A percentile compares a stretch with the other conserved stretches of the same genome.
Conservation (phyloP, 1,140 invertebrate genomes). For the Luehdorfia chinensis region DNA sequence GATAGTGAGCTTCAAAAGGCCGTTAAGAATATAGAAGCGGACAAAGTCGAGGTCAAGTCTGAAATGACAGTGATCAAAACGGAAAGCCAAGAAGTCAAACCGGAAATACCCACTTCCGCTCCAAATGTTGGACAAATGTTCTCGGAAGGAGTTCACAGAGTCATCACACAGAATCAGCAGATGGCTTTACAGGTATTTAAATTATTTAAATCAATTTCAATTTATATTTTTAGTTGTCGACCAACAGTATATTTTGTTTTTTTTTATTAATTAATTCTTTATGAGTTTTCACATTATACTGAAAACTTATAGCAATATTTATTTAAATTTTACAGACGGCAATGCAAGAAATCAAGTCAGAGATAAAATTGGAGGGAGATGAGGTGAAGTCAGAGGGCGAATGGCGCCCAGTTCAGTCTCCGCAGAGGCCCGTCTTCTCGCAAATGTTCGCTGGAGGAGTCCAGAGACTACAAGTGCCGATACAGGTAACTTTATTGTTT, state of each 20-base stretch:
- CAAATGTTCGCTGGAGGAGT: slow-evolving; percentile 44
- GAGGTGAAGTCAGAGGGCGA: slow-evolving; percentile 41
- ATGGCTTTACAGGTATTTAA: slow-evolving; percentile 49
- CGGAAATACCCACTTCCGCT: slow-evolving; percentile 25
- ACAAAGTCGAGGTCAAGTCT: slow-evolving; percentile 46
- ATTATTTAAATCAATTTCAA: neutral
- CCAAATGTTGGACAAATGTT: slow-evolving; percentile 38
- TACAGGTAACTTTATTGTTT: slow-evolving; percentile 31
- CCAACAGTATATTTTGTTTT: neutral
- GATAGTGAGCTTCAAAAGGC: slow-evolving; percentile 54
- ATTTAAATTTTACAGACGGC: slow-evolving; percentile 24
- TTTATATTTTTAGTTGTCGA: neutral
- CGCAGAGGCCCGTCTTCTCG: slow-evolving; percentile 39
- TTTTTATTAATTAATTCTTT: neutral
- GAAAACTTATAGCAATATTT: too few relatives aligned
- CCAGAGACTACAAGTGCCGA: slow-evolving; percentile 33
- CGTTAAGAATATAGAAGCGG: slow-evolving; percentile 50
- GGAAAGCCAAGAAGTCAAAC: slow-evolving; percentile 40
- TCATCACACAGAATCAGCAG: slow-evolving; percentile 52
- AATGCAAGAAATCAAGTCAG: slow-evolving; percentile 60
- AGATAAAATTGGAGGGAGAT: slow-evolving; percentile 55
- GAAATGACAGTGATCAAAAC: slow-evolving; percentile 47
- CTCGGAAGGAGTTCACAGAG: slow-evolving; percentile 48
- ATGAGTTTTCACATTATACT: neutral
- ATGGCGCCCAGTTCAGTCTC: slow-evolving; percentile 23